Percentiles rank a stretch among this genome's conserved stretches.
phyloP scores from a whole-genome alignment of 2,797 vertebrate species.

The Euphonia xanthogaster region DNA sequence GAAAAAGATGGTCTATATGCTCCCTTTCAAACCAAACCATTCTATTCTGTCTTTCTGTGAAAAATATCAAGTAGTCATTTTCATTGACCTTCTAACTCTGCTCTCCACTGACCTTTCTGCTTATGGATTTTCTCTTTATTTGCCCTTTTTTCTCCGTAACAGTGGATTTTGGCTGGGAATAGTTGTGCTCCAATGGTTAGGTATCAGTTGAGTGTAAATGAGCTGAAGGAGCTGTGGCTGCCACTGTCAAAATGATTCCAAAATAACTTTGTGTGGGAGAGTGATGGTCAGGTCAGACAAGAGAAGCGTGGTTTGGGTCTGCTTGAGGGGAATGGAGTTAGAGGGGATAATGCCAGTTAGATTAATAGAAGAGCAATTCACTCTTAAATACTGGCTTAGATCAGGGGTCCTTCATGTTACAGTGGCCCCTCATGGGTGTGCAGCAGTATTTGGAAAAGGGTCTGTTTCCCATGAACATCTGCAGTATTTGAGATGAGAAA shows the following conservation, averaged over 20 bases:
- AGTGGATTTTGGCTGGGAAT: background rate
- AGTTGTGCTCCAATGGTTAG: background rate
- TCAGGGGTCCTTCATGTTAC: background rate
- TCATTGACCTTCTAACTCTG: background rate
- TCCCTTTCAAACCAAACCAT: background rate
- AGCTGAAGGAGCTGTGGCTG: constrained; percentile 14
- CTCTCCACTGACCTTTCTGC: background rate
- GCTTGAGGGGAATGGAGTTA: background rate
- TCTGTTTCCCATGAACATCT: background rate
- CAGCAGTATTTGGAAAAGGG: background rate
- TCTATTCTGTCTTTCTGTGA: background rate
- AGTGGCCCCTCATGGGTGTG: background rate
- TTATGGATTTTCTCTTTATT: background rate
- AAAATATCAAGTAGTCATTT: background rate
- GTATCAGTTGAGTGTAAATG: background rate
- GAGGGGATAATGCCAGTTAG: background rate
- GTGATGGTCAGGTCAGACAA: background rate
- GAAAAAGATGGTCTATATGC: background rate
- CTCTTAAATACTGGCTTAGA: background rate
- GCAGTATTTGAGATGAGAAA: background rate
- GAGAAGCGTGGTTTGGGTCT: background rate
- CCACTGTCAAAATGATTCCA: background rate
- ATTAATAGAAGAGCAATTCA: background rate
- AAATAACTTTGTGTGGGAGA: constrained; percentile 16
- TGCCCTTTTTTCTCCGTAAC: background rate